These are phyloP conservation scores for Melanotaenia boesemani DNA, from an alignment of 2,797 vertebrate species.

Conservation along the genomic window DNA sequence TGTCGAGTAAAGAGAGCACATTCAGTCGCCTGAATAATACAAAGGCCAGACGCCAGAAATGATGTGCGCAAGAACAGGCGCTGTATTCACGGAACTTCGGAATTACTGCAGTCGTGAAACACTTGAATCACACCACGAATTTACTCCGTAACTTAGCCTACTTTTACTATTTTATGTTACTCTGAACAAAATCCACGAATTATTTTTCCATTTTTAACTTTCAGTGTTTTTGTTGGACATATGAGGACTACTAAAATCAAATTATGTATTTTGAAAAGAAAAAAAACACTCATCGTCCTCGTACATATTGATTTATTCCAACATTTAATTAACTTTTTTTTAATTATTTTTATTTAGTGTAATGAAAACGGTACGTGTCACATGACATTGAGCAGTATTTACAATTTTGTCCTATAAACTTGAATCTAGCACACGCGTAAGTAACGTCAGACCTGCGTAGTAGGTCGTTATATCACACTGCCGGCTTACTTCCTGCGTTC, in stretches of 20 bases:
- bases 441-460: constrained; percentile 35
- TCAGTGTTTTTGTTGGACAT: no score
- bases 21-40: no score
- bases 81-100: constrained; percentile 1
- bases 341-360: no score
- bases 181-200: accelerated
- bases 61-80: neutral
- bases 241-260: no score
- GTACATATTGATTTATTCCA: neutral
- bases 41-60: neutral
- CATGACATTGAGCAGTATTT: no score
- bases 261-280: neutral
- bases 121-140: no score
- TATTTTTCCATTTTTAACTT: constrained; percentile 2
- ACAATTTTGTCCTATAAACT: accelerated
- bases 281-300: no score
- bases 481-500: constrained; percentile 36
- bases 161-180: no score
- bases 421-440: constrained; percentile 7
- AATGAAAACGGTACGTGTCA: no score
- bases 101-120: neutral
- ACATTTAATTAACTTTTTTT: no score
- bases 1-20: neutral
- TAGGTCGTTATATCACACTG: constrained; percentile 7
- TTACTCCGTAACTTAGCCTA: no score